A percentile compares a stretch with the other conserved stretches of the same genome.
Evolutionary conservation across 2,888 invertebrate species (phyloP).

Genomic region (Scaptomyza tumidula): DNA sequence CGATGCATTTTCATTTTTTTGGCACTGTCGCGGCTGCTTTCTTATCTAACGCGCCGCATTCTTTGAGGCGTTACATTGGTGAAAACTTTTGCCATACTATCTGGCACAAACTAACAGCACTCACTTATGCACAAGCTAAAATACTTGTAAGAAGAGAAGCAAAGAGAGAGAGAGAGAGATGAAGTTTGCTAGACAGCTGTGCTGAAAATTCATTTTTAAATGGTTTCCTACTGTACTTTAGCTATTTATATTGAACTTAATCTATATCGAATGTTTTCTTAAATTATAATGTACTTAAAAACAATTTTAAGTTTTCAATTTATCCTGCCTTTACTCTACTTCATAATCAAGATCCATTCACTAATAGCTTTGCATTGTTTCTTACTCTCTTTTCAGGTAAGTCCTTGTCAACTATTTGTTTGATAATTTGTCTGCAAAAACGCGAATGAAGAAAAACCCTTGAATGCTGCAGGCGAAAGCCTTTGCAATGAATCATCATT

Average conservation of each 20-base stretch:
- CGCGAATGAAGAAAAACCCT: constrained; percentile 6
- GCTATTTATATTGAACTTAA: background rate
- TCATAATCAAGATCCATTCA: constrained; percentile 1
- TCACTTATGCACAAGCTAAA: constrained; percentile 24
- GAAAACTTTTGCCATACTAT: constrained; percentile 34
- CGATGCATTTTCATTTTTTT: constrained; percentile 9
- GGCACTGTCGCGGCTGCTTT: constrained; percentile 26
- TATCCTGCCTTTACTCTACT: no score
- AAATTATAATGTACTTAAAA: no score
- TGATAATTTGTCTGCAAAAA: constrained; percentile 25
- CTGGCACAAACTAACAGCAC: constrained; percentile 14
- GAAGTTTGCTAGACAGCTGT: constrained; percentile 30
- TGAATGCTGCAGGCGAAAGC: constrained; percentile 14
- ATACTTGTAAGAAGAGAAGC: background rate
- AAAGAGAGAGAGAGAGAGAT: background rate
- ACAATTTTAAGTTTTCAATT: no score
- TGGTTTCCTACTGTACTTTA: background rate
- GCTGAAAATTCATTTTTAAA: background rate
- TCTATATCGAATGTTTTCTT: no score
- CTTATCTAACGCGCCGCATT: constrained; percentile 45
- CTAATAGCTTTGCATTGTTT: constrained; percentile 41
- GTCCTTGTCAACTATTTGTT: constrained; percentile 19
- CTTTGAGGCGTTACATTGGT: constrained; percentile 34
- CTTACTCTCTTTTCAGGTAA: constrained; percentile 56
- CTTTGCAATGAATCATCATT: constrained; percentile 51